Percentiles rank a stretch among this genome's conserved stretches.
Conservation (phyloP, 2,888 invertebrate species). For the Julus scandinavius region DNA sequence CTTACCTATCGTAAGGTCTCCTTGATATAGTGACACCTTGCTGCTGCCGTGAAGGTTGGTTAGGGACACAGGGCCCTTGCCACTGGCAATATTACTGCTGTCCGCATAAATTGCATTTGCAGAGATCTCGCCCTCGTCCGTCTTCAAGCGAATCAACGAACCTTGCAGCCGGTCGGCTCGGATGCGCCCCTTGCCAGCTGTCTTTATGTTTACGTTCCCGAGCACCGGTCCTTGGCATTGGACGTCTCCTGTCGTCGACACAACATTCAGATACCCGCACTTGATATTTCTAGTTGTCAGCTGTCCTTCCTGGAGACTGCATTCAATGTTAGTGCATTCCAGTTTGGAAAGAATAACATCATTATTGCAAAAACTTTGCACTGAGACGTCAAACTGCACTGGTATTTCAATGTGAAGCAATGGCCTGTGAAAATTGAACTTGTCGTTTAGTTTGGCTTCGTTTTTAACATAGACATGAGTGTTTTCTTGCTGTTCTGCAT, state of each 20-base stretch:
- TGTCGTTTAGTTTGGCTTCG: neutral
- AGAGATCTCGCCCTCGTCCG: conserved; percentile 53
- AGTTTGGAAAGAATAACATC: neutral
- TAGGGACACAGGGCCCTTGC: conserved; percentile 39
- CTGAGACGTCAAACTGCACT: conserved; percentile 2
- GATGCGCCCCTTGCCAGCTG: conserved; percentile 3
- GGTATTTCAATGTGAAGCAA: neutral
- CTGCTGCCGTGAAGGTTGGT: conserved; percentile 56
- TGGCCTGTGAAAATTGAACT: neutral
- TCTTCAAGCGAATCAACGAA: conserved; percentile 46
- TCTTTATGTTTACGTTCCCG: conserved; percentile 45
- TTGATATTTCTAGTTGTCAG: conserved; percentile 16
- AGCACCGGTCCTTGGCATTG: conserved; percentile 31
- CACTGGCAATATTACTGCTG: conserved; percentile 5
- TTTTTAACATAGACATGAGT: neutral
- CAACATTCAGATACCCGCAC: neutral
- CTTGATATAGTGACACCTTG: conserved; percentile 39
- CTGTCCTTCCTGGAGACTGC: neutral
- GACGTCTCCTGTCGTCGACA: conserved; percentile 18
- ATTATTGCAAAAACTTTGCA: neutral
- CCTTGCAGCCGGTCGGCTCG: conserved; percentile 54
- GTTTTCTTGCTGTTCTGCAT: neutral
- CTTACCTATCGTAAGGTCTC: conserved; percentile 54
- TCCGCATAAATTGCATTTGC: conserved; percentile 56
- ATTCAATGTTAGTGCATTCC: neutral